Evolutionary conservation across 1,140 invertebrate genomes (phyloP), one percentile per base, ranked within the genome.

Genomic region (Sycophila sp.): DNA sequence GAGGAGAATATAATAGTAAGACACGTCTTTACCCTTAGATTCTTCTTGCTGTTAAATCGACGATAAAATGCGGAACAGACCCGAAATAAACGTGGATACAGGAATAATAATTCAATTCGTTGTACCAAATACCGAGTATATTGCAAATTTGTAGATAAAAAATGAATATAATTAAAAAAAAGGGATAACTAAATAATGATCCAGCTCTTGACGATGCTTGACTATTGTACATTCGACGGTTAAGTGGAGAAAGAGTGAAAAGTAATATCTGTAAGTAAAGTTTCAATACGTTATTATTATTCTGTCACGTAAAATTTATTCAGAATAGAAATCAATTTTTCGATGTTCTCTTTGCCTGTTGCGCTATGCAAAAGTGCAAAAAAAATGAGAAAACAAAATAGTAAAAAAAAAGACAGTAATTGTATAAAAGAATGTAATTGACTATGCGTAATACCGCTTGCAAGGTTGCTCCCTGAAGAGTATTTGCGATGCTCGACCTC

Each of bases 61-160:
- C 60, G 63, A 70, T 66, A 64, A 65, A 65, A 55, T 53, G 36
- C 64, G 59, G 63, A 36, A 45, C 26, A 45, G 30, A 69, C 66
- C 68, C 36, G 22, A 67, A 56, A 17, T 53, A 56, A 59, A 47
- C 45, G 59, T 56, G 28, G n/a, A 65, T 58, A 65, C 13, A 49
- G 53, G 24, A 64, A 64, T 64, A 51, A 22, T n/a, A 58, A 59
- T 22, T 65, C 55, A 63, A 56, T 72, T 72, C 47, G 66, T 51
- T 67, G 70, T 68, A 72, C 62, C 66, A 72, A 72, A 67, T 75
- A 75, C 36, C 58, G 32, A 75, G 59, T 24, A 51, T 56, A 64
- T 69, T 75, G 63, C 55, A 72, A 75, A 72, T 72, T 72, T 75
- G 73, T 75, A 75, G 73, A 75, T 75, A 75, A 67, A 75, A 64